These are phyloP conservation scores for Sarotherodon lohbergeri DNA, from an alignment of 2,113 vertebrate genomes.

Conservation along the genomic window DNA sequence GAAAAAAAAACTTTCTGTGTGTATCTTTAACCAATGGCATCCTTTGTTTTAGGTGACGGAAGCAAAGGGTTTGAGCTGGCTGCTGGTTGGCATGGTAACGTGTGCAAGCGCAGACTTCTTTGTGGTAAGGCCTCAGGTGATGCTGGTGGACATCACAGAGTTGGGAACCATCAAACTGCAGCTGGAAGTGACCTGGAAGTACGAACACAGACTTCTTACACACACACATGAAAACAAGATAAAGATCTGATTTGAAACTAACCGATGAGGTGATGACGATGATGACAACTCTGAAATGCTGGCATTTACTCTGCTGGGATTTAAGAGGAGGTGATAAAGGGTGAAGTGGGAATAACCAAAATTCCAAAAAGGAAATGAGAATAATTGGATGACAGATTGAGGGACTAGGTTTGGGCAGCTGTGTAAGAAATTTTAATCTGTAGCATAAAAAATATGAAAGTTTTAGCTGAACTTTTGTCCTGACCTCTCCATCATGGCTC, in stretches of 20 bases:
- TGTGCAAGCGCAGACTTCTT: slow-evolving; percentile 89
- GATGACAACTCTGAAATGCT: not conserved
- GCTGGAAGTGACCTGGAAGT: slow-evolving; percentile 94
- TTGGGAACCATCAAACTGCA: slow-evolving; percentile 95
- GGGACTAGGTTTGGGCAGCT: not conserved
- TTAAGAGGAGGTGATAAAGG: not conserved
- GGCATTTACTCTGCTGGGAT: not conserved
- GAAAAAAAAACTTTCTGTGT: fast-evolving
- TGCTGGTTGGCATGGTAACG: slow-evolving; percentile 83
- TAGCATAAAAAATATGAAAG: not conserved
- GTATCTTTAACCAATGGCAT: not conserved
- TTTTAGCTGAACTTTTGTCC: not conserved
- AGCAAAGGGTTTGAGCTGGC: slow-evolving; percentile 83
- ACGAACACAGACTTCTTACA: slow-evolving; percentile 28
- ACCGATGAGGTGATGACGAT: not conserved
- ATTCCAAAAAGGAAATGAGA: not conserved
- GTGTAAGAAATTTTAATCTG: not conserved
- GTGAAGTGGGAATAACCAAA: not conserved
- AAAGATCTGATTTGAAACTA: not conserved
- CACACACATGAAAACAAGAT: not conserved
- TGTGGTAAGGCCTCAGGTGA: slow-evolving; percentile 79
- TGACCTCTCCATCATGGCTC: not conserved
- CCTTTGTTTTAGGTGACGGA: slow-evolving; percentile 81
- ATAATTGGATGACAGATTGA: not conserved
- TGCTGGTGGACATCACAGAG: slow-evolving; percentile 91